phyloP scores from a whole-genome alignment of 1,140 invertebrate genomes.

The Drosophila miranda region DNA sequence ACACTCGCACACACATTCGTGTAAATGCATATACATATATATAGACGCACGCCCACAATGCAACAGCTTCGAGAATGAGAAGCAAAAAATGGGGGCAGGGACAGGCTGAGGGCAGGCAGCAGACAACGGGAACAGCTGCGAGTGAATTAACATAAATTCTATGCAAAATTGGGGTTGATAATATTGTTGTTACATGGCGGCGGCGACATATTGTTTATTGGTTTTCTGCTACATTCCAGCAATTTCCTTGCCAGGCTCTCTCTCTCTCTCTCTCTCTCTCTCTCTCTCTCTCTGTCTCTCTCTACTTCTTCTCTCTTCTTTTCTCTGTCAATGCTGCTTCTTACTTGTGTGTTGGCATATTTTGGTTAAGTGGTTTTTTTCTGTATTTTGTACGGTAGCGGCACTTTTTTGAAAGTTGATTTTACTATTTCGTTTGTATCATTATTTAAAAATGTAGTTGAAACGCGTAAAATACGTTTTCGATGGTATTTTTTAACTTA shows the following conservation, averaged over 20 bases:
- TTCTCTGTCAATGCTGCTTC: conserved; percentile 26
- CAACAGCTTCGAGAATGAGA: conserved; percentile 54
- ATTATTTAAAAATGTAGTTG: conserved; percentile 28
- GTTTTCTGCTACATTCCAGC: conserved; percentile 66
- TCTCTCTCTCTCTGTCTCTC: conserved; percentile 14
- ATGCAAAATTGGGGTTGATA: conserved; percentile 51
- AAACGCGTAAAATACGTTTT: conserved; percentile 16
- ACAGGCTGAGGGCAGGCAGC: conserved; percentile 31
- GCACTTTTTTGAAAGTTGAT: conserved; percentile 35
- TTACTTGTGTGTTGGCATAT: conserved; percentile 52
- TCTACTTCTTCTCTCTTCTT: conserved; percentile 23
- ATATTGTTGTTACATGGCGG: conserved; percentile 41
- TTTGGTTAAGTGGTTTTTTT: conserved; percentile 40
- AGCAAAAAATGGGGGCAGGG: conserved; percentile 46
- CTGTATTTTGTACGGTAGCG: conserved; percentile 7
- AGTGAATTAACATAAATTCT: conserved; percentile 56
- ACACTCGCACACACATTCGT: conserved; percentile 20
- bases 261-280: no score
- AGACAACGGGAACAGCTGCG: conserved; percentile 42
- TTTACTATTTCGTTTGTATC: conserved; percentile 9
- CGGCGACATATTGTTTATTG: conserved; percentile 52
- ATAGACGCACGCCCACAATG: conserved; percentile 54
- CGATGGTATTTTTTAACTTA: conserved; percentile 12
- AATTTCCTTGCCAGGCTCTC: conserved; percentile 47
- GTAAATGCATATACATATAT: conserved; percentile 5